Base-by-base conservation (phyloP, 1,140 invertebrate genomes). In the Cephus cinctus region DNA sequence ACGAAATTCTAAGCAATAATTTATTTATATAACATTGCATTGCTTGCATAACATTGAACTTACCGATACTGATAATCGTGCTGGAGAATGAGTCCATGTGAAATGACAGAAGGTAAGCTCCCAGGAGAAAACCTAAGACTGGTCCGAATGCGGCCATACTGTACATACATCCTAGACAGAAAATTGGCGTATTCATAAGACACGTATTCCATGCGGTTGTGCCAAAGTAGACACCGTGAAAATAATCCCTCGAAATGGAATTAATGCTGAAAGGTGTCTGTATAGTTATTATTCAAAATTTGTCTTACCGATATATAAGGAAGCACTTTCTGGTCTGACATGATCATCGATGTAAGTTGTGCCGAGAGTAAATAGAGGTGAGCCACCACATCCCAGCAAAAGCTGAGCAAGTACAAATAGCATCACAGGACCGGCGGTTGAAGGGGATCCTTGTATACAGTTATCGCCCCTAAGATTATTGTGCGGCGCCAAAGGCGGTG, bases 81-180 rank as follows among this genome's bases (percentile, higher is more conserved):
- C 78, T 80, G 2, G 86, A 82, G 42, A 90, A 83, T 2, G 87
- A 89, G 67, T 96, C 92, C 82, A 92, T 91, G 73, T 94, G 91
- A 63, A 94, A 88, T 8, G 90, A 89, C 2, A 97, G 78, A 30
- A 97, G 78, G 76, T 92, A 92, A n/a, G 90, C 90, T 47, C 92
- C 93, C 9, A 94, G 79, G 34, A 96, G 74, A 68, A 94, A 97
- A 35, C 94, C 94, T 3, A 94, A 78, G 3, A 95, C 94, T 5
- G 94, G 93, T 21, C 94, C 94, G 75, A 97, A 89, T 1, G 93
- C 91, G 11, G 91, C 90, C 86, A 94, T 93, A 63, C 90, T 90
- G 74, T 95, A 94, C 86, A 91, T 92, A 71, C 88, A 90, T 57
- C 89, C 89, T 87, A 70, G 44, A 81, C 81, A 67, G 57, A 67